phyloP scores from a whole-genome alignment of 2,797 vertebrate species.

The Darevskia nairensis region DNA sequence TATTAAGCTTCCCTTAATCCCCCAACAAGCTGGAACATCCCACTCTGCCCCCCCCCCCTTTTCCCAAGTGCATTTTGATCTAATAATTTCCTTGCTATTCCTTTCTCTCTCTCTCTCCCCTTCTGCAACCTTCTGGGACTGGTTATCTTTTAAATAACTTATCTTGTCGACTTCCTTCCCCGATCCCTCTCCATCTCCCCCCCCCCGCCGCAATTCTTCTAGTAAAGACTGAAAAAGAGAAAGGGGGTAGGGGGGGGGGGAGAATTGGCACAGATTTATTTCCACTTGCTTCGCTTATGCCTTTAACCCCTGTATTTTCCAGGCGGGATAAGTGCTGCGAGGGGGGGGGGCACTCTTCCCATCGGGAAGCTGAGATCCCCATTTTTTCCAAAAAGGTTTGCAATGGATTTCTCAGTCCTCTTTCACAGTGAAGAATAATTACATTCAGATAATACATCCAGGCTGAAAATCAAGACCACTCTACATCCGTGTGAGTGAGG shows the following conservation, averaged over 20 bases:
- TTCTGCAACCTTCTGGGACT: constrained; percentile 69
- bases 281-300: too few relatives aligned
- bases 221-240: not conserved
- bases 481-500: not conserved
- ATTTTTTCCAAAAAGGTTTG: not conserved
- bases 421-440: not conserved
- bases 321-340: not conserved
- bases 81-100: not conserved
- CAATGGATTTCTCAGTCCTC: too few relatives aligned
- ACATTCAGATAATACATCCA: not conserved
- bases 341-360: not conserved
- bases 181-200: not conserved
- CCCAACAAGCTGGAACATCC: not conserved
- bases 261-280: not conserved
- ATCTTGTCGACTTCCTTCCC: constrained; percentile 56
- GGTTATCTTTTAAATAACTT: constrained; percentile 79
- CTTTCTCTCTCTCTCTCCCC: not conserved
- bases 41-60: not conserved
- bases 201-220: not conserved
- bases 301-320: not conserved
- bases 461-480: not conserved
- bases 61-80: constrained; percentile 16
- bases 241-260: not conserved
- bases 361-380: not conserved
- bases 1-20: not conserved